Conservation (phyloP, 2,797 vertebrate species). For the Tolypeutes matacus region DNA sequence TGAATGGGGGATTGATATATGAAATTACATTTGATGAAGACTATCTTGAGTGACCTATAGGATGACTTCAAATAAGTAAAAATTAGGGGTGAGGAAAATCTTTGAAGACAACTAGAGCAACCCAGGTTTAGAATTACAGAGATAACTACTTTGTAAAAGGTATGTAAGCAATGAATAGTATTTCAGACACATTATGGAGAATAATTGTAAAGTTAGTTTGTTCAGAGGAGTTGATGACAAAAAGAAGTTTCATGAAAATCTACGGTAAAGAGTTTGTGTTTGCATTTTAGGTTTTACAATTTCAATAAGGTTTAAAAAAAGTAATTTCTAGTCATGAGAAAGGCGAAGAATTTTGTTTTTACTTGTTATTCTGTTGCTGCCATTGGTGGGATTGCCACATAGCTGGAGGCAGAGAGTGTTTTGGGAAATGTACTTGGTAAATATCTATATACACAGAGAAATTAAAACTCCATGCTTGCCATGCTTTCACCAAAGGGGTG, state of each 20-base stretch:
- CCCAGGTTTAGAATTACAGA: neutral
- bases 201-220: neutral
- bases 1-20: neutral
- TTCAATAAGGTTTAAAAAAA: neutral
- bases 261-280: neutral
- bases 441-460: neutral
- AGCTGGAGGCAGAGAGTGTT: neutral
- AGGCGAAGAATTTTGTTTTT: neutral
- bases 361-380: neutral
- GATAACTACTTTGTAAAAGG: neutral
- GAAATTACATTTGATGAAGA: conserved; percentile 28
- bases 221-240: neutral
- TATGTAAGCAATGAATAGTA: neutral
- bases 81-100: neutral
- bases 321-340: neutral
- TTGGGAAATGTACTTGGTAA: neutral
- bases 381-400: neutral
- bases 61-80: neutral
- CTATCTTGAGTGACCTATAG: neutral
- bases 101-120: neutral
- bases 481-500: neutral
- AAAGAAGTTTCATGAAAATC: neutral
- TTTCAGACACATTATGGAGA: conserved; percentile 17
- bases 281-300: neutral
- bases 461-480: neutral